phyloP scores from a whole-genome alignment of 2,113 vertebrate genomes.

The Quiscalus mexicanus region DNA sequence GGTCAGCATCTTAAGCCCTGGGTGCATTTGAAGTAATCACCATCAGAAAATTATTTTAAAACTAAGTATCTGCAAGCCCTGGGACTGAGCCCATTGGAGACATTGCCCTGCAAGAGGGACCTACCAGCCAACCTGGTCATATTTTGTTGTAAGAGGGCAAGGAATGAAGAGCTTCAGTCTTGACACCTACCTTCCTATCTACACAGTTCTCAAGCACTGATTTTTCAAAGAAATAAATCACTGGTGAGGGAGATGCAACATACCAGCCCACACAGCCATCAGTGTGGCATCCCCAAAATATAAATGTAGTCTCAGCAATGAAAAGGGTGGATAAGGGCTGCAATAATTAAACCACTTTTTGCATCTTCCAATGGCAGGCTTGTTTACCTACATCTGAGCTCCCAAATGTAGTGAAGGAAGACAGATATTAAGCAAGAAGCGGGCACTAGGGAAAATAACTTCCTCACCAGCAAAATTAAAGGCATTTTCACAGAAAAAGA shows the following conservation, averaged over 20 bases:
- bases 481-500: not conserved
- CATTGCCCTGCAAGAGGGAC: not conserved
- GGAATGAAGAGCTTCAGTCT: not conserved
- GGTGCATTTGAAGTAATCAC: not conserved
- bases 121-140: not conserved
- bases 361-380: not conserved
- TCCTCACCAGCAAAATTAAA: not conserved
- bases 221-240: not conserved
- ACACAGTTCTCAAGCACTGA: not conserved
- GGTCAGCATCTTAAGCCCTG: not conserved
- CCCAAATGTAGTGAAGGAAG: not conserved
- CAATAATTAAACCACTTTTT: not conserved
- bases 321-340: not conserved
- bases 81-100: not conserved
- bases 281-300: not conserved
- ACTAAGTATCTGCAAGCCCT: not conserved
- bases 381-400: not conserved
- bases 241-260: not conserved
- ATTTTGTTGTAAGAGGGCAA: not conserved
- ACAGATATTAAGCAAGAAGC: not conserved
- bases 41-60: not conserved
- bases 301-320: not conserved
- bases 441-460: not conserved
- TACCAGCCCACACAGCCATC: not conserved
- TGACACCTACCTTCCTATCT: not conserved